Evolutionary conservation across 2,888 invertebrate species (phyloP), one percentile per base, ranked within the genome.

Genomic region (Gastracanthus pulcherrimus): DNA sequence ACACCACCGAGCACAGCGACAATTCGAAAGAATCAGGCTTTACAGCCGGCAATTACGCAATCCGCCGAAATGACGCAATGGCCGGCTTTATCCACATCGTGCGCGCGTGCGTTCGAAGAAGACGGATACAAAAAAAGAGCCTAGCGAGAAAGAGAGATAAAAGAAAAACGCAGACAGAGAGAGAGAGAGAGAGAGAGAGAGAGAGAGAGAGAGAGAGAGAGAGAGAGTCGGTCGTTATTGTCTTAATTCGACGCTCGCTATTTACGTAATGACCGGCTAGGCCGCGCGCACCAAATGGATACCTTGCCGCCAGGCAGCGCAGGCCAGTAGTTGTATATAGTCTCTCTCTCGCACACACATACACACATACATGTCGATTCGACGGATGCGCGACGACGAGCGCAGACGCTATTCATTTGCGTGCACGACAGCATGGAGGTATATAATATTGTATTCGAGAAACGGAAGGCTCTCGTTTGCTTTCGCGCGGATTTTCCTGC

Each of bases 231-330:
- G 66, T 75, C 69, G 81, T 82, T 82, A 82, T 82, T 75, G 77
- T 82, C 70, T 82, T 82, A 82, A 82, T 82, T 82, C 74, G 77
- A 82, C 51, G 48, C 72, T 69, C 58, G 69, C 76, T 55, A 64
- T 74, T 82, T 82, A 82, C 81, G 81, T 78, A 82, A 82, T 78
- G 55, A 31, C 60, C 38, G 76, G 60, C 81, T 81, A 23, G 31
- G 60, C 29, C 16, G 64, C 51, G 11, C 2, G 58, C 29, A 58
- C 36, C 7, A 60, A 71, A 76, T 76, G 76, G 34, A 71, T 81
- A 76, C 67, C 71, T 58, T 48, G 6, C n/a, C 55, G 58, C 41
- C 23, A 29, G 3, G 6, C 3, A 11, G 7, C 9, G 3, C 19
- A n/a, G n/a, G n/a, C 4, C 34, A 7, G 13, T 34, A 31, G 13